Base-by-base conservation (phyloP, 2,797 vertebrate genomes). In the Kryptolebias ocellatus region DNA sequence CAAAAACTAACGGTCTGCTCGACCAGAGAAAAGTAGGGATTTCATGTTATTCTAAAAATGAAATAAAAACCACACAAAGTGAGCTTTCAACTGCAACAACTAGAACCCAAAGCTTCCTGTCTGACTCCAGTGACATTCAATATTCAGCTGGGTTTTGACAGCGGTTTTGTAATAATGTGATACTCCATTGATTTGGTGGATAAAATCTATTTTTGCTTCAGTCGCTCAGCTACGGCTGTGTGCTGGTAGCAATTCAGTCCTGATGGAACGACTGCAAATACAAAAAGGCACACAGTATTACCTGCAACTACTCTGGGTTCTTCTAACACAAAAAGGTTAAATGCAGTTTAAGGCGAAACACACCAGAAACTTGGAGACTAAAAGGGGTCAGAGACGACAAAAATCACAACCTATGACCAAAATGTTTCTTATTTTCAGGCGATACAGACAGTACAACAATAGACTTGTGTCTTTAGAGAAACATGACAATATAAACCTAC, bases 161-260 rank as follows among this genome's bases (percentile, higher is more conserved):
- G 67, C 16, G 72, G 57, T 77, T 87, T 81, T 70, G 78, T 69
- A 77, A 78, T 79, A 85, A 85, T 74, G 65, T 79, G 84, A 89
- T 80, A 80, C 76, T 83, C 56, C 81, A 87, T 79, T 83, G 85
- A 90, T 86, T 52, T 46, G 29, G 28, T 7, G 77, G 62, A 85
- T 57, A 52, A 66, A 84, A 85, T 83, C 84, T 75, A 82, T 90
- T 86, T 83, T 76, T 0, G 28, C 70, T 28, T 65, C 20, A 65
- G 67, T 59, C 55, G 71, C 69, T 55, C 9, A 59, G 64, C 67
- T 53, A 55, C 52, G 74, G 77, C 53, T 80, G 61, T 74, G 47
- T 51, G 47, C 47, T 70, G 54, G 18, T 20, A 67, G 63, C 39
- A 72, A 81, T 83, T 82, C 54, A 58, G n/a, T 77, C 79, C 60